Base-by-base conservation (phyloP, 2,888 invertebrate species). In the Flabesymbios commensalis region DNA sequence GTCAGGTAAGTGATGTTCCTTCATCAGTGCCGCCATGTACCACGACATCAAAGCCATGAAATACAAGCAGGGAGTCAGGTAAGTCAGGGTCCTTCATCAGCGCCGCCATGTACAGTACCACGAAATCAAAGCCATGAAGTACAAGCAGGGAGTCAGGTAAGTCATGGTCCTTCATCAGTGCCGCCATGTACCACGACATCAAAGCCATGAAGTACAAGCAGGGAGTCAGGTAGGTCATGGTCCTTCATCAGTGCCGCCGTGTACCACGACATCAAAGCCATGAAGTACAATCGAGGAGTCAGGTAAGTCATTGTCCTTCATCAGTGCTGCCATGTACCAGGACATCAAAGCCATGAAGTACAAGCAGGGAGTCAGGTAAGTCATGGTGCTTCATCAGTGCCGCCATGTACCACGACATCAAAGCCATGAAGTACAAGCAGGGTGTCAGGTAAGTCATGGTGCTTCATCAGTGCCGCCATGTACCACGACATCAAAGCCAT, bases 171-270 rank as follows among this genome's bases (percentile, higher is more conserved):
- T 93, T 98, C 67, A 92, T 95, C 68, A 94, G 95, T 82, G 92
- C 95, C 28, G 95, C 96, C 76, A 94, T 99, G 78, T 99, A 95
- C 86, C 93, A 92, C 83, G 98, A 98, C 84, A 95, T 97, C 14
- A 67, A 64, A 7, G 70, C 69, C 26, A 70, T 70, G 70, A 64
- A 57, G 24, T 70, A 3, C 74, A 14, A 22, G 7, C 10, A 45
- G 7, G 7, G 45, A 36, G 39, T 36, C 39, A 45, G 45, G 45
- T 45, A 10, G 7, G 45, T 7, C 45, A 45, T n/a, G n/a, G n/a
- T n/a, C 94, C 85, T 93, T 98, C 67, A 92, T 95, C 68, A 94
- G 95, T 82, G 92, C 95, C 28, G 95, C 96, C 76, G 94, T 99
- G 78, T 99, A 95, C 86, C 93, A 92, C 83, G 98, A 98, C 84